A percentile compares a stretch with the other conserved stretches of the same genome.
Conservation (phyloP, 2,113 vertebrate species). For the Falco punctatus region DNA sequence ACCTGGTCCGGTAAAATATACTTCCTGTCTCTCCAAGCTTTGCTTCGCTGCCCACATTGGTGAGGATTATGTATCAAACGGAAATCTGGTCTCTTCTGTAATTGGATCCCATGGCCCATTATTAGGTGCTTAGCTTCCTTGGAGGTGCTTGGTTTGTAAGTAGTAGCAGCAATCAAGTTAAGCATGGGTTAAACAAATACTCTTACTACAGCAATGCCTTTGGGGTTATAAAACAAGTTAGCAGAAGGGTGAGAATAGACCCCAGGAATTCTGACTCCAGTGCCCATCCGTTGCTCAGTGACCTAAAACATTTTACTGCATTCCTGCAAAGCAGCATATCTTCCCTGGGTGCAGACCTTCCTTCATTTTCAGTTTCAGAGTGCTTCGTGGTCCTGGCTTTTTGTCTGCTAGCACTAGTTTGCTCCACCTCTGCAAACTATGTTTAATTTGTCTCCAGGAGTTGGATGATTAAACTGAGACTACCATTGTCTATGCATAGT, state of each 20-base stretch:
- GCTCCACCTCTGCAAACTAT: not conserved
- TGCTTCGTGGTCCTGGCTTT: not conserved
- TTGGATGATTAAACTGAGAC: not conserved
- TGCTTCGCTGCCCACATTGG: not conserved
- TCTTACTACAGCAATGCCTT: not conserved
- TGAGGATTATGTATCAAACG: not conserved
- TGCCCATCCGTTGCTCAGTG: not conserved
- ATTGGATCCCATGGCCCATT: not conserved
- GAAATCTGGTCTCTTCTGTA: not conserved
- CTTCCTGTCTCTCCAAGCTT: not conserved
- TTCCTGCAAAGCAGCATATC: not conserved
- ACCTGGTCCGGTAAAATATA: not conserved
- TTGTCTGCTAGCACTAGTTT: not conserved
- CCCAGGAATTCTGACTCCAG: not conserved
- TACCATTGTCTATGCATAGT: not conserved
- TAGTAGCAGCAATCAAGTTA: not conserved
- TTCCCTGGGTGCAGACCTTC: not conserved
- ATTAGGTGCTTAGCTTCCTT: not conserved
- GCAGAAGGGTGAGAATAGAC: not conserved
- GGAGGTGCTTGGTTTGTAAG: not conserved
- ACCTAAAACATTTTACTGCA: not conserved
- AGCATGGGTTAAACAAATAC: slow-evolving; percentile 17
- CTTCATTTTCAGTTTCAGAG: not conserved
- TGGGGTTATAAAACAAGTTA: slow-evolving; percentile 1
- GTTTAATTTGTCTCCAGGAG: not conserved